These are phyloP conservation scores for Orius insidiosus DNA, from an alignment of 1,140 invertebrate genomes.

Conservation along the genomic window DNA sequence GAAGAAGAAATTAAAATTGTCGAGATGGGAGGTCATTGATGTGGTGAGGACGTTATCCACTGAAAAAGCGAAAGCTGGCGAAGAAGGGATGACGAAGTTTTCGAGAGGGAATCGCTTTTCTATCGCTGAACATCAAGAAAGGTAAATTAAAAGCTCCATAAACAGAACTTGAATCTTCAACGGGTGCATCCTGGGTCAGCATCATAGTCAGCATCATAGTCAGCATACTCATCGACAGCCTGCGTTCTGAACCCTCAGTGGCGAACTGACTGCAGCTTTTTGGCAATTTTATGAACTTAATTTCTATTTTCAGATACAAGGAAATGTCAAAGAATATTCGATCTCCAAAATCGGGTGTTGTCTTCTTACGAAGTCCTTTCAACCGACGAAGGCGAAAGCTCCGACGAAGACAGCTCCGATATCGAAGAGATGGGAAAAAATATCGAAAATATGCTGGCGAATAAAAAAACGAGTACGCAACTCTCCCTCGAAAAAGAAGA, in stretches of 20 bases:
- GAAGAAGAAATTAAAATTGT: constrained; percentile 97
- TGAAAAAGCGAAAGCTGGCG: constrained; percentile 94
- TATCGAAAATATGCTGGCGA: constrained; percentile 93
- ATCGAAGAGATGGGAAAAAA: constrained; percentile 99
- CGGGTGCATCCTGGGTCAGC: no score
- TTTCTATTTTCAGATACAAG: constrained; percentile 53
- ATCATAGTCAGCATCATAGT: no score
- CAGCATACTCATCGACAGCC: no score
- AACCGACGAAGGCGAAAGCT: constrained; percentile 89
- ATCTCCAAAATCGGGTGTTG: constrained; percentile 90
- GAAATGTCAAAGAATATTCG: constrained; percentile 98
- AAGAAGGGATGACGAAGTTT: constrained; percentile 97
- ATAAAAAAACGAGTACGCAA: constrained; percentile 88
- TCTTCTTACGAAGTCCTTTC: constrained; percentile 83
- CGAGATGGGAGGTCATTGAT: constrained; percentile 98
- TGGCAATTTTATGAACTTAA: no score
- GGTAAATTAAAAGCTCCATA: no score
- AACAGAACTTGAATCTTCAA: no score
- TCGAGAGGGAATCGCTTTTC: constrained; percentile 95
- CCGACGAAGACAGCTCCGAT: constrained; percentile 67
- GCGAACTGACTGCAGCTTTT: no score
- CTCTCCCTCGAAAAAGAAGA: constrained; percentile 86
- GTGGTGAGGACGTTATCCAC: constrained; percentile 95
- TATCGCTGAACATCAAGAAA: constrained; percentile 96
- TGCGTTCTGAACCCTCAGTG: no score